Conservation (phyloP, 2,888 invertebrate species). For the Oligia latruncula region DNA sequence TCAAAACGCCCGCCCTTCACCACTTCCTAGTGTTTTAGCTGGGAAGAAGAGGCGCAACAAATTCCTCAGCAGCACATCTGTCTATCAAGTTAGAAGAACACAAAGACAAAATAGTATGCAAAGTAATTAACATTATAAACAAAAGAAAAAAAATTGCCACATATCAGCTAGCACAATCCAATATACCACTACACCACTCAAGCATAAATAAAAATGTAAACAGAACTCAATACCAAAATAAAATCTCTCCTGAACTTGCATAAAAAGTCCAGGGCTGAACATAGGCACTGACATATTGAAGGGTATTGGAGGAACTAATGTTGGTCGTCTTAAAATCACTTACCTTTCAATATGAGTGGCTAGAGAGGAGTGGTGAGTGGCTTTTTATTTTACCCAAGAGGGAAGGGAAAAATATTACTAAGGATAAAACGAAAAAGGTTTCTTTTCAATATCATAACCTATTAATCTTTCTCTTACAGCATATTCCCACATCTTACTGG, state of each 20-base stretch:
- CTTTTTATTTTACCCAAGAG: background rate
- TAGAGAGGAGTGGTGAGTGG: background rate
- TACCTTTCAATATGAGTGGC: background rate
- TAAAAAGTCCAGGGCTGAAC: background rate
- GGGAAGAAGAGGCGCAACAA: background rate
- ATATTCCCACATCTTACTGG: constrained; percentile 83
- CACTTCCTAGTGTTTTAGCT: background rate
- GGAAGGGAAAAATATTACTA: background rate
- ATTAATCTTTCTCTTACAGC: constrained; percentile 71
- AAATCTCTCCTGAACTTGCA: background rate
- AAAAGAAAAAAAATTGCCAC: background rate
- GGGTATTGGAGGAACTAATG: background rate
- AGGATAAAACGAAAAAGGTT: background rate
- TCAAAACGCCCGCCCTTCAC: background rate
- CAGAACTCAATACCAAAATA: background rate
- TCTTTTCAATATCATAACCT: background rate
- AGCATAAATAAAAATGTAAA: background rate
- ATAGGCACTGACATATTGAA: background rate
- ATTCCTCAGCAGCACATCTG: background rate
- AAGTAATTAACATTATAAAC: background rate
- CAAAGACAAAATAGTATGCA: background rate
- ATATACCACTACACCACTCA: background rate
- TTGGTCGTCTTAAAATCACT: background rate
- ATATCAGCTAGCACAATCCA: too few species aligned
- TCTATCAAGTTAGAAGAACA: background rate